These are phyloP conservation scores for Vanacampus margaritifer DNA, from an alignment of 2,113 vertebrate genomes.

Conservation along the genomic window DNA sequence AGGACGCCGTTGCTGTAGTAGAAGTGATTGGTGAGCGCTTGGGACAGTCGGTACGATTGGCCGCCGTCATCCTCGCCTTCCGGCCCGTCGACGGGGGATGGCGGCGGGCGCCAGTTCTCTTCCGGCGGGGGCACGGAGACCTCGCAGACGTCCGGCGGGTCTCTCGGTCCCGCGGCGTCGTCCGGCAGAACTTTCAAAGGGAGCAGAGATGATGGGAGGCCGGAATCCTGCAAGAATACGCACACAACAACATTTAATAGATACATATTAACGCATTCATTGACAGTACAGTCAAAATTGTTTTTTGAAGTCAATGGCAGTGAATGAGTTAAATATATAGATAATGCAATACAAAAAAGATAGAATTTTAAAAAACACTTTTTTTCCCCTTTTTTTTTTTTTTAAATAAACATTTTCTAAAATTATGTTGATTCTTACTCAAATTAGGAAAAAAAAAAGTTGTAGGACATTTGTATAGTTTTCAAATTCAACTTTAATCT, in stretches of 20 bases:
- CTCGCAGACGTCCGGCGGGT: conserved; percentile 13
- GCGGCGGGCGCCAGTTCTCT: conserved; percentile 23
- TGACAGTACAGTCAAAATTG: no score
- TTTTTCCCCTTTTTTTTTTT: no score
- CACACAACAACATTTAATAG: not conserved
- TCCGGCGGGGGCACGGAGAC: conserved; percentile 3
- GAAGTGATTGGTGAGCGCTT: conserved; percentile 80
- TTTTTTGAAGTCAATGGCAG: no score
- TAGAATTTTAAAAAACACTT: no score
- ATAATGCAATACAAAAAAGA: no score
- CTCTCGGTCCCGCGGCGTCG: conserved; percentile 18
- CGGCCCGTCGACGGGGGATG: conserved; percentile 5
- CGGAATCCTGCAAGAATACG: conserved; percentile 65
- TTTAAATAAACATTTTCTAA: no score
- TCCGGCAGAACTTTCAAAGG: conserved; percentile 59
- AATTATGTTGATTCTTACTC: no score
- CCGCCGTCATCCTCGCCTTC: conserved; percentile 59
- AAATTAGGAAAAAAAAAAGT: no score
- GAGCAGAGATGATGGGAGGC: conserved; percentile 63
- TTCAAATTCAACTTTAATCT: no score
- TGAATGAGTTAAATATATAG: no score
- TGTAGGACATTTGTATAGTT: no score
- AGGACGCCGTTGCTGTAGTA: conserved; percentile 82
- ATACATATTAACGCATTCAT: no score
- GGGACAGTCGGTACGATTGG: conserved; percentile 68